Evolutionary conservation across 2,888 invertebrate genomes (phyloP).

Genomic region (Isotomurus palustris): DNA sequence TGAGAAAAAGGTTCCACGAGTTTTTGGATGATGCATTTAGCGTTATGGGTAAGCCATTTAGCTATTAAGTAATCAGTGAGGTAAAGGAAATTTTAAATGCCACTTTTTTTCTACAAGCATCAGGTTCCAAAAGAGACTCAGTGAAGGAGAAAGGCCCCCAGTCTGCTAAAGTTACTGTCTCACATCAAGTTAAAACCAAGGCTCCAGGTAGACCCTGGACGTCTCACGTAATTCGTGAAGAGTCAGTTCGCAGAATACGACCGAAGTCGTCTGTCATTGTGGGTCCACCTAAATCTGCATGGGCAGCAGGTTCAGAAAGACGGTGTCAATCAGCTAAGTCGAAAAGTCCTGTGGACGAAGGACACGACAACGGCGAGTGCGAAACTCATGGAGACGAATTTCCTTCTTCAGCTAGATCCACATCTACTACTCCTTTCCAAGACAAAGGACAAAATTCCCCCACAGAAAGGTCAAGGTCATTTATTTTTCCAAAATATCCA

Average conservation of each 20-base stretch:
- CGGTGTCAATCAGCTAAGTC: constrained; percentile 40
- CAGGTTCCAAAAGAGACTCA: constrained; percentile 22
- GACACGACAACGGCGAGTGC: constrained; percentile 6
- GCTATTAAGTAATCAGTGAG: background rate
- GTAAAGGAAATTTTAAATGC: constrained; percentile 1
- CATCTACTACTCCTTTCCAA: background rate
- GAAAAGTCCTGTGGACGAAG: constrained; percentile 12
- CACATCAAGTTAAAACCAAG: constrained; percentile 39
- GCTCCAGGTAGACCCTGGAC: constrained; percentile 40
- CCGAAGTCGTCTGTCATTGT: constrained; percentile 40
- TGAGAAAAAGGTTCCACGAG: constrained; percentile 69
- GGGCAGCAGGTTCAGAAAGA: constrained; percentile 37
- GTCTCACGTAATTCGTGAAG: constrained; percentile 37
- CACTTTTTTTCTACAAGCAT: constrained; percentile 8
- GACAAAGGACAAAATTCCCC: constrained; percentile 11
- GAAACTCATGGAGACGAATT: background rate
- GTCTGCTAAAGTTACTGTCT: constrained; percentile 43
- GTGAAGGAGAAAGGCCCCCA: constrained; percentile 33
- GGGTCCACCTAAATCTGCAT: constrained; percentile 41
- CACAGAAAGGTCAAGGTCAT: constrained; percentile 22
- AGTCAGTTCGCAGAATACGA: constrained; percentile 31
- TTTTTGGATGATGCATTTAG: constrained; percentile 74
- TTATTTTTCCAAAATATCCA: constrained; percentile 43
- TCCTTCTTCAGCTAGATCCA: background rate
- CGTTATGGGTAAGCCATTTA: constrained; percentile 49